Base-by-base conservation (phyloP, 2,113 vertebrate species). In the Hyperopisus bebe region DNA sequence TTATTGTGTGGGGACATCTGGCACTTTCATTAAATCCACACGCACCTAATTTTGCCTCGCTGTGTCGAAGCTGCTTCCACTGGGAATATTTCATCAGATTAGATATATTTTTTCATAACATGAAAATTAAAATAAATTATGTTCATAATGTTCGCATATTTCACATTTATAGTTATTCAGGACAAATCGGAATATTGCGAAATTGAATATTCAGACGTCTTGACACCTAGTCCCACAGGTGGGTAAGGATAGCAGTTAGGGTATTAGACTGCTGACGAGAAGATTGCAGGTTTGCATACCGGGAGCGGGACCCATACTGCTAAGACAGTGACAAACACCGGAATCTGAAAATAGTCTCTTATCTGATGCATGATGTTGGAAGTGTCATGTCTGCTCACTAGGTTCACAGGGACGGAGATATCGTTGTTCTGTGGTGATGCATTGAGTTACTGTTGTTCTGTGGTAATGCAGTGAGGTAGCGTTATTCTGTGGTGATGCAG, bases 1-100 rank as follows among this genome's bases (percentile, higher is more conserved):
- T 80, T 80, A 42, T 80, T 80, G 74, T 80, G 74, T 39, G 74
- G 35, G 8, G 74, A 80, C 74, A 80, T 80, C 74, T 80, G 74
- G 31, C 74, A 80, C 74, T 86, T 86, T 86, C 47, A 86, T 86
- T 86, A 47, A 86, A 85, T 48, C 74, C 74, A 85, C 46, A 48
- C 47, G n/a, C 47, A 48, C 83, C 83, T 86, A 48, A 86, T 86
- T 86, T 86, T 27, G 19, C 47, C 21, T 86, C 1, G 10, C 44
- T 86, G 44, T 86, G 83, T 86, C 46, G n/a, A 50, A 86, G 21
- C 83, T 27, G 83, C 44, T 86, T 48, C 46, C 44, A 50, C 48
- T 47, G n/a, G n/a, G 44, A 86, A 11, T 27, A 48, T 86, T 85
- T 46, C 47, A 27, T 46, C 44, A 48, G 44, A 86, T 47, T 27